Conservation (phyloP, 2,888 invertebrate species). For the Lasioglossum lativentre region DNA sequence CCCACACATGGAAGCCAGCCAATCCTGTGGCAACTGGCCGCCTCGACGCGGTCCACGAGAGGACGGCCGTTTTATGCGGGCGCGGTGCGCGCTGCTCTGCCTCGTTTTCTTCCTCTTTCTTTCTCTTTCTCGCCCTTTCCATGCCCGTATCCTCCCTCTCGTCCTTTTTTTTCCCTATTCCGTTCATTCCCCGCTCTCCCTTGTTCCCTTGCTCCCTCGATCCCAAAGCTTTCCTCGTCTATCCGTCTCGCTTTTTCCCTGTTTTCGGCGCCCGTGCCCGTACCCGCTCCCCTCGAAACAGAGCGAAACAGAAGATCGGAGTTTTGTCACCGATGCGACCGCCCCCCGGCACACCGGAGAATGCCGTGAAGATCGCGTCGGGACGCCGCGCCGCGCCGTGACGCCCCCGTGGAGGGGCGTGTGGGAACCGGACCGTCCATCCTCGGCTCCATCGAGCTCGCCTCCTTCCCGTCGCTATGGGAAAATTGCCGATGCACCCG, state of each 20-base stretch:
- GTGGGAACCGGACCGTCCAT: slow-evolving; percentile 58
- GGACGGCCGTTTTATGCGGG: slow-evolving; percentile 74
- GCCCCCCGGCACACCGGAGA: slow-evolving; percentile 48
- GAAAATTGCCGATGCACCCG: slow-evolving; percentile 38
- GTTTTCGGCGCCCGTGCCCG: not conserved
- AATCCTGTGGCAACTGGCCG: slow-evolving; percentile 74
- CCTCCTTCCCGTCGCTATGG: slow-evolving; percentile 25
- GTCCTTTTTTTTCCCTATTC: slow-evolving; percentile 25
- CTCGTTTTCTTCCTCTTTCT: slow-evolving; percentile 58
- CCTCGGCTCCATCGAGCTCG: not conserved
- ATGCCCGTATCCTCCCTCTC: slow-evolving; percentile 22
- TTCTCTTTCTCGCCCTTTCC: slow-evolving; percentile 53
- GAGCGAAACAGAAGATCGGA: slow-evolving; percentile 5
- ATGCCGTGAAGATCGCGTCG: slow-evolving; percentile 6
- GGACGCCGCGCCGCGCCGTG: not conserved
- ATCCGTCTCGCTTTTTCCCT: not conserved
- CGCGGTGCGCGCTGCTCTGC: slow-evolving; percentile 61
- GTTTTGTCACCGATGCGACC: slow-evolving; percentile 38
- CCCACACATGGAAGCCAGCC: slow-evolving; percentile 78
- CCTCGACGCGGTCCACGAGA: slow-evolving; percentile 49
- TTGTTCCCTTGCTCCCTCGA: not conserved
- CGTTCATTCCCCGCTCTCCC: not conserved
- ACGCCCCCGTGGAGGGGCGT: slow-evolving; percentile 33
- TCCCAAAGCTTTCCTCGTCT: not conserved
- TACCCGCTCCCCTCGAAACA: not conserved